Evolutionary conservation across 1,140 invertebrate genomes (phyloP).

Genomic region (Calosoma granatense): DNA sequence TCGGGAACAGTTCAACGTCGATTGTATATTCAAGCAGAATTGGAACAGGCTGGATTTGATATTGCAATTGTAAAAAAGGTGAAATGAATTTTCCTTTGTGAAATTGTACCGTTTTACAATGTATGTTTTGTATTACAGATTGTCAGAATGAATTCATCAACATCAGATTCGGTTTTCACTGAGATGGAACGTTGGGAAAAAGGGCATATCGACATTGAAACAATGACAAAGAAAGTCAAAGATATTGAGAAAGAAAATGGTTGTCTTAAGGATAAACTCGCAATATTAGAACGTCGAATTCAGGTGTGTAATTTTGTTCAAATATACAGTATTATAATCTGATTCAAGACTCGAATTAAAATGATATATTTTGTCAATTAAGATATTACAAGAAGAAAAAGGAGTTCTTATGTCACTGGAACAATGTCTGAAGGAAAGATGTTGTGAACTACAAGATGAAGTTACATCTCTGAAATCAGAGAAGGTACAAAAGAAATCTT

Average conservation of each 20-base stretch:
- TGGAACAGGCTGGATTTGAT: conserved; percentile 75
- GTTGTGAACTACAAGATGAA: conserved; percentile 53
- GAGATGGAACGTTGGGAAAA: conserved; percentile 63
- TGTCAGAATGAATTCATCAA: conserved; percentile 38
- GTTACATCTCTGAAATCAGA: conserved; percentile 32
- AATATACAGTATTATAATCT: conserved; percentile 12
- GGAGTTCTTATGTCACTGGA: conserved; percentile 63
- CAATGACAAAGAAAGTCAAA: conserved; percentile 43
- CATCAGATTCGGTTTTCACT: conserved; percentile 43
- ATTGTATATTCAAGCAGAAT: conserved; percentile 82
- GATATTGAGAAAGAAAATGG: conserved; percentile 47
- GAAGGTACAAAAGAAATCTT: conserved; percentile 13
- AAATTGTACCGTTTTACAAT: conserved; percentile 12
- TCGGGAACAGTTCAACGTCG: conserved; percentile 61
- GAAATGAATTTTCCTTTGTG: conserved; percentile 13
- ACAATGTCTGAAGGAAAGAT: conserved; percentile 63
- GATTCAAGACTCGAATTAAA: conserved; percentile 6
- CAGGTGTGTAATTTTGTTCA: conserved; percentile 41
- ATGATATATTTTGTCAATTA: conserved; percentile 19
- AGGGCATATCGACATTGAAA: conserved; percentile 60
- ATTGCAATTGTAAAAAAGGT: conserved; percentile 60
- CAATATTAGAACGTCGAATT: conserved; percentile 57
- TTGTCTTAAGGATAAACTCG: conserved; percentile 47
- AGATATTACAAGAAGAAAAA: conserved; percentile 72
- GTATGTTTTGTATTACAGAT: conserved; percentile 38